Evolutionary conservation across 2,888 invertebrate genomes (phyloP).

Genomic region (Kuschelorhynchus macadamiae): DNA sequence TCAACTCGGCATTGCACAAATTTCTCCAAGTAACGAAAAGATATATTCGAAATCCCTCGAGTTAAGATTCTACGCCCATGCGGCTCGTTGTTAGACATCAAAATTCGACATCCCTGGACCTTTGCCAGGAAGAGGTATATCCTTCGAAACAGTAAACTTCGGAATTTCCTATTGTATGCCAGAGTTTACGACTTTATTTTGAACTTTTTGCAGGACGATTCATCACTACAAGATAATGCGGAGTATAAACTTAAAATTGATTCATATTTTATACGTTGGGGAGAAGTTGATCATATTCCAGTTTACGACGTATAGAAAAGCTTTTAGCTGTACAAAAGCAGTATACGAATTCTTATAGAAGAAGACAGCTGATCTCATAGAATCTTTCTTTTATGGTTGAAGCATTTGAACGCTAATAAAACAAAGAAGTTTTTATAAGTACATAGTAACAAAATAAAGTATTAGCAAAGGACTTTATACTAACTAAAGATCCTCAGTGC

Average conservation of each 20-base stretch:
- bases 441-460: too few relatives aligned
- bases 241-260: conserved; percentile 36
- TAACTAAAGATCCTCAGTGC: too few relatives aligned
- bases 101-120: conserved; percentile 12
- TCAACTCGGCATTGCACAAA: too few relatives aligned
- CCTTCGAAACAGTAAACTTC: conserved; percentile 26
- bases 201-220: conserved; percentile 28
- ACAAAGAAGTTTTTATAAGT: too few relatives aligned
- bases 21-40: too few relatives aligned
- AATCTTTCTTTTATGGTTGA: too few relatives aligned
- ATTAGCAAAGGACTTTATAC: too few relatives aligned
- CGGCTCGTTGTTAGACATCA: conserved; percentile 6
- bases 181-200: conserved; percentile 37
- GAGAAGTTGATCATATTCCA: conserved; percentile 7
- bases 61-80: neutral
- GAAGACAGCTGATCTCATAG: too few relatives aligned
- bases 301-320: conserved; percentile 27
- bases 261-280: conserved; percentile 29
- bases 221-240: conserved; percentile 32
- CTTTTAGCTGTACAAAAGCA: conserved; percentile 13
- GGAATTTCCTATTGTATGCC: conserved; percentile 21
- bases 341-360: too few relatives aligned
- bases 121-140: conserved; percentile 10
- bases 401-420: too few relatives aligned
- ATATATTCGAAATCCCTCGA: too few relatives aligned